Evolutionary conservation across 2,888 invertebrate genomes (phyloP).

Genomic region (Sarcophaga variegata): DNA sequence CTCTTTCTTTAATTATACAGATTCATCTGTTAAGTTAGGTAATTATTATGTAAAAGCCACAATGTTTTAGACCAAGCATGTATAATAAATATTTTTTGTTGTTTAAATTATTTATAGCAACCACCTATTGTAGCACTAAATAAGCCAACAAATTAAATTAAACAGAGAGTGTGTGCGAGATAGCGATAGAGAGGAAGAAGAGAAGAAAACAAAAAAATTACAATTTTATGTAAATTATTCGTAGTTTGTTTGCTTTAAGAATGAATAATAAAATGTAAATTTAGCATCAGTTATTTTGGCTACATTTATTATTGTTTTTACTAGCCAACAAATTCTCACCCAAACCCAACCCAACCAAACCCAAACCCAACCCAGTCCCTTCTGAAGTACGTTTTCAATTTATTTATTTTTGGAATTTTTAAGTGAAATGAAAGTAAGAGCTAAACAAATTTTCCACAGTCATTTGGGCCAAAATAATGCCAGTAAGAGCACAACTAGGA

Average conservation of each 20-base stretch:
- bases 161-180: too few relatives aligned
- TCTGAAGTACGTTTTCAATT: neutral
- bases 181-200: too few relatives aligned
- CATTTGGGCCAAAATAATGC: neutral
- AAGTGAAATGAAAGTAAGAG: conserved; percentile 2
- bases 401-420: neutral
- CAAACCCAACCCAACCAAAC: too few relatives aligned
- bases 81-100: neutral
- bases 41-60: neutral
- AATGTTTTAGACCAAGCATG: neutral
- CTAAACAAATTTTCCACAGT: neutral
- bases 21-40: neutral
- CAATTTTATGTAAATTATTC: conserved; percentile 7
- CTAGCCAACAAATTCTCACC: neutral
- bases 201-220: too few relatives aligned
- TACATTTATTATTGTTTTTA: neutral
- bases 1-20: neutral
- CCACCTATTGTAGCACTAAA: neutral
- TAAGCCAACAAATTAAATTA: too few relatives aligned
- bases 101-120: neutral
- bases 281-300: too few relatives aligned
- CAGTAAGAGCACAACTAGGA: neutral
- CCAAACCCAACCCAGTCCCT: neutral
- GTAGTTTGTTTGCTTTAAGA: neutral
- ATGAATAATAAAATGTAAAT: too few relatives aligned